Percentiles rank a stretch among this genome's conserved stretches.
These are phyloP conservation scores for Corythornis vintsioides DNA, from an alignment of 2,113 vertebrate genomes.

Conservation along the genomic window DNA sequence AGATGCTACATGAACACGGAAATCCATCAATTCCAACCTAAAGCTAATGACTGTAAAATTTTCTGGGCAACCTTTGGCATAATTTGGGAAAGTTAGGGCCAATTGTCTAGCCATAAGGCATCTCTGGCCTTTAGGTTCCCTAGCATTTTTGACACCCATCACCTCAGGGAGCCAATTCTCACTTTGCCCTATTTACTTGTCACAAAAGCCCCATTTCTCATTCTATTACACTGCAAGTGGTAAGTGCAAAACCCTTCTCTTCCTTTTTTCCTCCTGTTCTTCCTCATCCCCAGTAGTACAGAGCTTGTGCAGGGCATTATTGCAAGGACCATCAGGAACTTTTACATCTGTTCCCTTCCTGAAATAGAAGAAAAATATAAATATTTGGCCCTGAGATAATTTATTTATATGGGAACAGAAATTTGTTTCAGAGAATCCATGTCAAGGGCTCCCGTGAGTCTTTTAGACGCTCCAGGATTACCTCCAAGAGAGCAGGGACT, in stretches of 20 bases:
- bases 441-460: conserved; percentile 8
- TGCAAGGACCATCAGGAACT: not conserved
- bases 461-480: conserved; percentile 45
- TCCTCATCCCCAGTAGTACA: not conserved
- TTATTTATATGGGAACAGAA: conserved; percentile 36
- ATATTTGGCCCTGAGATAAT: conserved; percentile 12
- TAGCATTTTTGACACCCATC: conserved; percentile 25
- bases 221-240: not conserved
- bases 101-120: conserved; percentile 35
- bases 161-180: not conserved
- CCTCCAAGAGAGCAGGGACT: conserved; percentile 46
- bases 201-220: not conserved
- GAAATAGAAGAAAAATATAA: conserved; percentile 3
- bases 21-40: not conserved
- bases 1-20: not conserved
- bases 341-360: conserved; percentile 3
- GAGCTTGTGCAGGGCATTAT: not conserved
- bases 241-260: not conserved
- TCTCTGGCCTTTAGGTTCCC: conserved; percentile 47
- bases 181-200: conserved; percentile 26
- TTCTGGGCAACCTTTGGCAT: not conserved
- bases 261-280: not conserved
- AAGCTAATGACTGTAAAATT: conserved; percentile 42
- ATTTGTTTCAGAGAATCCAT: conserved; percentile 30
- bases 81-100: not conserved